Evolutionary conservation across 2,797 vertebrate species (phyloP), one percentile per base, ranked within the genome.

Genomic region (Clarias pachynema): DNA sequence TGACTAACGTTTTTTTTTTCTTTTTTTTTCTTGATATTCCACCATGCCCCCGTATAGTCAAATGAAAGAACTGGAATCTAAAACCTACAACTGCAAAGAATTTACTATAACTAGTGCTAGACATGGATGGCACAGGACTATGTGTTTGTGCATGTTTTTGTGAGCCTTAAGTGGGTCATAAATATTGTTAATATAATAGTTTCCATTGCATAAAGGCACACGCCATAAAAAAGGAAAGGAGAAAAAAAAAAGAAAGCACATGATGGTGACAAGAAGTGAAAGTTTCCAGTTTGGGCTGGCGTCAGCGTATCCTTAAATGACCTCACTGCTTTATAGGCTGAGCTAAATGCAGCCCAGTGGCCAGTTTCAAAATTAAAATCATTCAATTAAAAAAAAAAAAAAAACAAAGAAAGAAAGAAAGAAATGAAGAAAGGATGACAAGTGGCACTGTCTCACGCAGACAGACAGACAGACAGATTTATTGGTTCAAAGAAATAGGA

Each of bases 1-100:
- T 90, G 90, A 94, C 93, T 93, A 93, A 94, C 93, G 93, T 93
- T 95, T 95, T 94, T 92, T 93, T 94, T 44, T 40, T 93, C 95
- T 95, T 94, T 92, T 93, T 94, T 44, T 40, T 44, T 44, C 1
- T 44, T 44, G 95, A 94, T 90, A 91, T 89, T 87, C 86, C 85
- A 89, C 93, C 92, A 91, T 22, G 5, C 90, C 34, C 79, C 73
- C 29, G 12, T 81, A 74, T 82, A 63, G 72, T 24, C 9, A 29
- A 73, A 82, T 34, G 44, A 85, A 63, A 59, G 87, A n/a, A 86
- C 72, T 79, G 86, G 85, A 89, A 92, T 88, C 85, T 37, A 78
- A 81, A 63, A 86, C 86, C 87, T 34, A 37, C 20, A 12, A 60
- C 29, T 59, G 37, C 29, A 80, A 40, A 62, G 12, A 26, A 79